Conservation (phyloP, 2,888 invertebrate species). For the Gibbula magus region DNA sequence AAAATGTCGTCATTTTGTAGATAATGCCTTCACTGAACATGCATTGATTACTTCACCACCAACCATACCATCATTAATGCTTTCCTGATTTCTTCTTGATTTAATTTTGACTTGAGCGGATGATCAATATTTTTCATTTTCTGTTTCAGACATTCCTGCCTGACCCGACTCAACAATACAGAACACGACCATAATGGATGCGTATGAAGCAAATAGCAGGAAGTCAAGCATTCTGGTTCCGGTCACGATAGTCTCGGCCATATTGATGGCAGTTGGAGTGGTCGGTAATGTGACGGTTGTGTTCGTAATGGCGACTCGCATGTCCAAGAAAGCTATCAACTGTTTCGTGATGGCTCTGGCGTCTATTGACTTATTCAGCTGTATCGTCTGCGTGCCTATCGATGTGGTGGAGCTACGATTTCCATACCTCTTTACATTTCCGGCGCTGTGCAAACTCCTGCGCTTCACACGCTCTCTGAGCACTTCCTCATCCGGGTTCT, state of each 20-base stretch:
- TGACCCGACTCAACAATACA: too few relatives aligned
- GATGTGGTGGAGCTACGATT: constrained; percentile 1
- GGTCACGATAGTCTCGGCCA: background rate
- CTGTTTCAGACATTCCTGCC: too few relatives aligned
- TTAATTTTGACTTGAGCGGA: too few relatives aligned
- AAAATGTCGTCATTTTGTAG: too few relatives aligned
- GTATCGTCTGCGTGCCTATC: background rate
- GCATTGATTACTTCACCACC: too few relatives aligned
- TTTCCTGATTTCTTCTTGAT: too few relatives aligned
- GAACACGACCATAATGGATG: too few relatives aligned
- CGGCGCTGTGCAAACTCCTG: constrained; percentile 11
- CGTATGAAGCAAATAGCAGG: background rate
- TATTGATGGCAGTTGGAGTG: constrained; percentile 1
- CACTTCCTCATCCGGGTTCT: constrained; percentile 28
- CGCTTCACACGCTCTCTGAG: background rate
- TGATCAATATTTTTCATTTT: too few relatives aligned
- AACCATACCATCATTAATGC: too few relatives aligned
- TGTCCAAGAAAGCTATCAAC: constrained; percentile 4
- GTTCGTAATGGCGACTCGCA: background rate
- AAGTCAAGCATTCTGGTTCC: background rate
- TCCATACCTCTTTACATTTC: background rate
- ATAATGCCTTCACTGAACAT: too few relatives aligned
- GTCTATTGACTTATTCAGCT: constrained; percentile 1
- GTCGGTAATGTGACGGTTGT: background rate
- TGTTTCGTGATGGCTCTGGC: background rate